Evolutionary conservation across 2,113 vertebrate genomes (phyloP), one percentile per base, ranked within the genome.

Genomic region (Tricholaema leucomelas): DNA sequence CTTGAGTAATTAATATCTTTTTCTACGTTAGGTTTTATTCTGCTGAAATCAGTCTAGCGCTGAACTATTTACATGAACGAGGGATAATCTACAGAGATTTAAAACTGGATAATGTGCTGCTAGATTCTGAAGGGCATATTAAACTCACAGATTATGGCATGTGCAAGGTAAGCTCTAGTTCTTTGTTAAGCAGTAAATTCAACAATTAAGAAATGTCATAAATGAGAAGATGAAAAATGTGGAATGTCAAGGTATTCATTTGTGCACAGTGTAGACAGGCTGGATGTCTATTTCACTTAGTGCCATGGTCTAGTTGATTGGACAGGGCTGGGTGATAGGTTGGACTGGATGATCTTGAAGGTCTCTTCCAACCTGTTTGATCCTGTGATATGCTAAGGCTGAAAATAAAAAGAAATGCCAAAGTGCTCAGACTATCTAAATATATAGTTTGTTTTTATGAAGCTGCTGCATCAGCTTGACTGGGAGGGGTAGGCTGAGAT

Each of bases 61-160:
- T 99, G 96, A 99, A 99, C 97, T 99, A 99, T 97, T 99, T 99
- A 96, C 99, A 99, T 84, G 99, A 99, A 94, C 98, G 98, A 90
- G 99, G 99, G 73, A 99, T 99, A 97, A 99, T 99, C 97, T 99
- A 99, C 97, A 98, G 99, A 98, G 99, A 99, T 96, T 98, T 99
- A 96, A 99, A 99, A 96, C 97, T 99, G 96, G 99, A 99, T 97
- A 99, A 99, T 67, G 99, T 99, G 52, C 97, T 99, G 25, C 97
- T 99, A 85, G 99, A 99, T 94, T 99, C 99, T 23, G 99, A 99
- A 97, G 99, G 99, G 81, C 99, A 99, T 98, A 99, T 99, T 97
- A 99, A 99, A 96, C 99, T 99, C 75, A 99, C 99, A 85, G 99
- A 99, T 97, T 99, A 99, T 31, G 99, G 99, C 98, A 99, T 99